These are phyloP conservation scores for Heliconius hermathena DNA, from an alignment of 1,140 invertebrate species.

Conservation along the genomic window DNA sequence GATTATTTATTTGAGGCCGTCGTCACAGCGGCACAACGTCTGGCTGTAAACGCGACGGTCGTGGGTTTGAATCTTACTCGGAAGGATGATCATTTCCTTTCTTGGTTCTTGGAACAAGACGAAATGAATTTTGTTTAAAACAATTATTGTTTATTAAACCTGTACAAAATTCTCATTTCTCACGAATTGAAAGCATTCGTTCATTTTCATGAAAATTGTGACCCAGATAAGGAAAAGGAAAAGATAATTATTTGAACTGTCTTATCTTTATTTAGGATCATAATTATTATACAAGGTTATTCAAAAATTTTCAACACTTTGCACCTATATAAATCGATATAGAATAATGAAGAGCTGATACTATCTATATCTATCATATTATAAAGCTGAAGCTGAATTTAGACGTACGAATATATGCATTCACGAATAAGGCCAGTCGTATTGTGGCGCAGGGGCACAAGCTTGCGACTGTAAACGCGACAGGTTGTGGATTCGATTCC, in stretches of 20 bases:
- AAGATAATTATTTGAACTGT: neutral
- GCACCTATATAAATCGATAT: neutral
- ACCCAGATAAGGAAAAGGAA: neutral
- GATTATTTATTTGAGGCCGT: neutral
- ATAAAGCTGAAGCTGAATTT: too few relatives aligned
- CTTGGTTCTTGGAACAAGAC: too few relatives aligned
- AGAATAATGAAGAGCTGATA: neutral
- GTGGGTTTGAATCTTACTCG: too few relatives aligned
- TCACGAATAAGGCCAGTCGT: too few relatives aligned
- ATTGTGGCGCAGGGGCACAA: too few relatives aligned
- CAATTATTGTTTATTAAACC: neutral
- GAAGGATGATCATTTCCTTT: too few relatives aligned
- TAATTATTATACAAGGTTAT: neutral
- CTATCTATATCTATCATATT: too few relatives aligned
- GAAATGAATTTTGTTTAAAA: neutral
- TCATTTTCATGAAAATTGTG: neutral
- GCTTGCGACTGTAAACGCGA: too few relatives aligned
- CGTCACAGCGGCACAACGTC: too few relatives aligned
- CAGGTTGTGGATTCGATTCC: too few relatives aligned
- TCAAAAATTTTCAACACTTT: neutral
- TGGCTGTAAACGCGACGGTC: too few relatives aligned
- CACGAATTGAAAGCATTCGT: neutral
- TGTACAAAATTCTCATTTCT: neutral
- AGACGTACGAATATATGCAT: too few relatives aligned
- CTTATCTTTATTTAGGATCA: constrained; percentile 1